Conservation (phyloP, 2,113 vertebrate species). For the Tyrannus savana region DNA sequence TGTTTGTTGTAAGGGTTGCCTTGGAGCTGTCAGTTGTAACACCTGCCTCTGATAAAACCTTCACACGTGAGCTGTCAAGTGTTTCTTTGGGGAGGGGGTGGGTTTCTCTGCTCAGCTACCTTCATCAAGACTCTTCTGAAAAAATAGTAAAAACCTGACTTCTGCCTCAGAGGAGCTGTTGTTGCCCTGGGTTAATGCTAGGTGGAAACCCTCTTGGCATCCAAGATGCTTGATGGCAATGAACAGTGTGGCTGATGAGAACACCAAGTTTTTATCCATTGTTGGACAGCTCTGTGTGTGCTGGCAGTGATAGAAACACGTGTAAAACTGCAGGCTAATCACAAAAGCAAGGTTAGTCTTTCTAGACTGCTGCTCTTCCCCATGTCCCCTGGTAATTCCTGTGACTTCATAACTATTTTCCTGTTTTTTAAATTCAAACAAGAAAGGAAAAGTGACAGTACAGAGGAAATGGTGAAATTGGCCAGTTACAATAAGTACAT, state of each 20-base stretch:
- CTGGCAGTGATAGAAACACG: not conserved
- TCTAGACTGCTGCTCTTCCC: not conserved
- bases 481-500: not conserved
- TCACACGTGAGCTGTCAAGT: not conserved
- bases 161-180: not conserved
- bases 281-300: not conserved
- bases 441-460: not conserved
- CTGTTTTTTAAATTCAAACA: not conserved
- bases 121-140: not conserved
- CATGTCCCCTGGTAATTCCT: not conserved
- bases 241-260: not conserved
- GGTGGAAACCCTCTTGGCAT: not conserved
- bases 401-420: not conserved
- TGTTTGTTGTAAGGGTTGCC: not conserved
- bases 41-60: not conserved
- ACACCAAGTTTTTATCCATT: not conserved
- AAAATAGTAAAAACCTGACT: not conserved
- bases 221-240: not conserved
- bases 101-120: not conserved
- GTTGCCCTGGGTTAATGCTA: not conserved
- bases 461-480: conserved; percentile 1
- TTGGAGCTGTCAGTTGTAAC: conserved; percentile 2
- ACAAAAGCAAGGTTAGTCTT: not conserved
- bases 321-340: not conserved
- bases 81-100: not conserved